These are phyloP conservation scores for Chelmon rostratus DNA, from an alignment of 2,797 vertebrate genomes.

Conservation along the genomic window DNA sequence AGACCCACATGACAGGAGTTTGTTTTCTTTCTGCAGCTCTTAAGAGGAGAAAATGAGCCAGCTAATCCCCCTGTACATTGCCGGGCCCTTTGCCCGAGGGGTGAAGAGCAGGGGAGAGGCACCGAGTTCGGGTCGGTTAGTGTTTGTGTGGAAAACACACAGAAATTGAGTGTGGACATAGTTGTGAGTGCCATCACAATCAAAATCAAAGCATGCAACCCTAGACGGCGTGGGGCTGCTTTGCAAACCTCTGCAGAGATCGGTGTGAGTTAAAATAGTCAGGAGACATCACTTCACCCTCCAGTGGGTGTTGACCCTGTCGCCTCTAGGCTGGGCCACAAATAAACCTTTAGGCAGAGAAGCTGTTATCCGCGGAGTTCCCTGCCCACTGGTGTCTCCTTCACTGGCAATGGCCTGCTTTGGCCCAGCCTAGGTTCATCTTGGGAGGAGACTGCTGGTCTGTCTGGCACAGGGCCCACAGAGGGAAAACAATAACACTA, in stretches of 20 bases:
- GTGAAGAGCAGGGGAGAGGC: conserved; percentile 50
- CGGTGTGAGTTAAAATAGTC: conserved; percentile 69
- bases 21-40: conserved; percentile 78
- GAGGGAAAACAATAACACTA: conserved; percentile 74
- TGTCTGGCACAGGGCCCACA: conserved; percentile 63
- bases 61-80: conserved; percentile 76
- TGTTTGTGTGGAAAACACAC: conserved; percentile 40
- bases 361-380: conserved; percentile 55
- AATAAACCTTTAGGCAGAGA: conserved; percentile 66
- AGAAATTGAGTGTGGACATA: conserved; percentile 15
- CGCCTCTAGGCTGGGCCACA: conserved; percentile 60
- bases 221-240: conserved; percentile 39
- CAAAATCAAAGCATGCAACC: conserved; percentile 50
- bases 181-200: conserved; percentile 34
- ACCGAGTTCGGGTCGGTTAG: conserved; percentile 41
- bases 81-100: conserved; percentile 59
- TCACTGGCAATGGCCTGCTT: conserved; percentile 51
- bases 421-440: conserved; percentile 59
- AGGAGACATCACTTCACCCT: conserved; percentile 61
- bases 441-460: conserved; percentile 62
- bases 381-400: conserved; percentile 54
- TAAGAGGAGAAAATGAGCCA: conserved; percentile 81
- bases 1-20: conserved; percentile 68
- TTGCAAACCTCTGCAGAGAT: conserved; percentile 57
- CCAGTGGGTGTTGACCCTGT: conserved; percentile 50